Evolutionary conservation across 2,797 vertebrate genomes (phyloP).

Genomic region (Pseudopleuronectes americanus): DNA sequence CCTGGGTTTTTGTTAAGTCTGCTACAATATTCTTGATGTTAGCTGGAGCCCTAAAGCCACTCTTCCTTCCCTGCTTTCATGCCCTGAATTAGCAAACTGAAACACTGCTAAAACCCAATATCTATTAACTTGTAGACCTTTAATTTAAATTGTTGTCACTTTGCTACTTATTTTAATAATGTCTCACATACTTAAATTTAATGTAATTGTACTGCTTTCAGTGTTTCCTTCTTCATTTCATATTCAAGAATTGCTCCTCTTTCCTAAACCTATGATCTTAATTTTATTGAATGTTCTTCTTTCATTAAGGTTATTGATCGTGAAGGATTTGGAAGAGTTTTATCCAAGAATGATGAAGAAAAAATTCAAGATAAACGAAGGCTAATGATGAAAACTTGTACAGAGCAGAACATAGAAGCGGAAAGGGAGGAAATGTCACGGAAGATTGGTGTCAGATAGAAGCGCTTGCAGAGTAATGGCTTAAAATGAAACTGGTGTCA

Average conservation of each 20-base stretch:
- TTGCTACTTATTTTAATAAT: conserved; percentile 25
- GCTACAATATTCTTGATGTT: not conserved
- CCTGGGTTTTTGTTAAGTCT: conserved; percentile 9
- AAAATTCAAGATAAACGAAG: conserved; percentile 98
- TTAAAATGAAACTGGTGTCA: conserved; percentile 94
- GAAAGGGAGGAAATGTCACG: conserved; percentile 95
- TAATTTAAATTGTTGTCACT: conserved; percentile 29
- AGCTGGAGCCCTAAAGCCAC: conserved; percentile 22
- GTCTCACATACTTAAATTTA: conserved; percentile 9
- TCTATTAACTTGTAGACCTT: conserved; percentile 4
- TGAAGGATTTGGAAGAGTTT: conserved; percentile 99
- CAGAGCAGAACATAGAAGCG: conserved; percentile 97
- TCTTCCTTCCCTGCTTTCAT: conserved; percentile 52
- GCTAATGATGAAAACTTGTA: conserved; percentile 95
- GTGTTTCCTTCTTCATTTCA: conserved; percentile 48
- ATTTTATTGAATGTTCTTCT: conserved; percentile 99
- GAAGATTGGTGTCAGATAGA: conserved; percentile 98
- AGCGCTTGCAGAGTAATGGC: conserved; percentile 94
- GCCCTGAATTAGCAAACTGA: conserved; percentile 27
- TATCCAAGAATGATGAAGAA: conserved; percentile 98
- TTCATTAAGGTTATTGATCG: conserved; percentile 99
- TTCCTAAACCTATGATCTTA: conserved; percentile 90
- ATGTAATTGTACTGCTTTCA: conserved; percentile 59
- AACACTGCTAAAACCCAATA: conserved; percentile 12
- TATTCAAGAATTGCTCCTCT: conserved; percentile 23